These are phyloP conservation scores for Oreocharis arfaki DNA, from an alignment of 2,113 vertebrate species.

Conservation along the genomic window DNA sequence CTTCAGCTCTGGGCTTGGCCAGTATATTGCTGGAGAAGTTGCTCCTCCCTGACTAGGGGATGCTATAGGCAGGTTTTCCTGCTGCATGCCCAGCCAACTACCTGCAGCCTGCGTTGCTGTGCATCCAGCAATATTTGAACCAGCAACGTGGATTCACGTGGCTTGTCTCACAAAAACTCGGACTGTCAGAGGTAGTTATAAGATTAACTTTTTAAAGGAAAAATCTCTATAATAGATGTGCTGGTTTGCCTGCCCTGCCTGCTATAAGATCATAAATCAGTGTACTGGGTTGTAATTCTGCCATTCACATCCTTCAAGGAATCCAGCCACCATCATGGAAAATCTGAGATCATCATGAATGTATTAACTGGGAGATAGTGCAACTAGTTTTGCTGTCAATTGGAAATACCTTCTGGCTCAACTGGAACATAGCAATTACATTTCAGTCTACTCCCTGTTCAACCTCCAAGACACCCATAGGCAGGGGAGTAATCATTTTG, in stretches of 20 bases:
- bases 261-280: not conserved
- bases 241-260: not conserved
- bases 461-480: not conserved
- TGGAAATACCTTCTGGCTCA: not conserved
- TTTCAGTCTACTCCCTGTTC: not conserved
- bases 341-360: not conserved
- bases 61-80: not conserved
- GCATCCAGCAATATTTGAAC: not conserved
- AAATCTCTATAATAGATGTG: not conserved
- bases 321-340: not conserved
- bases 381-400: not conserved
- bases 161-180: not conserved
- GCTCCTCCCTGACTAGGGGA: not conserved
- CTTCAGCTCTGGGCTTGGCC: not conserved
- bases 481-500: not conserved
- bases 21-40: not conserved
- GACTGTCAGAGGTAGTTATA: not conserved
- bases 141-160: not conserved
- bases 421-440: not conserved
- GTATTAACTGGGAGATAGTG: not conserved
- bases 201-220: not conserved
- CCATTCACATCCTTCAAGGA: not conserved
- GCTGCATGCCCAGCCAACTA: accelerated
- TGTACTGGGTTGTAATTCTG: not conserved
- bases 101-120: not conserved